Evolutionary conservation across 2,888 invertebrate species (phyloP), one percentile per base, ranked within the genome.

Genomic region (Hydriomena furcata): DNA sequence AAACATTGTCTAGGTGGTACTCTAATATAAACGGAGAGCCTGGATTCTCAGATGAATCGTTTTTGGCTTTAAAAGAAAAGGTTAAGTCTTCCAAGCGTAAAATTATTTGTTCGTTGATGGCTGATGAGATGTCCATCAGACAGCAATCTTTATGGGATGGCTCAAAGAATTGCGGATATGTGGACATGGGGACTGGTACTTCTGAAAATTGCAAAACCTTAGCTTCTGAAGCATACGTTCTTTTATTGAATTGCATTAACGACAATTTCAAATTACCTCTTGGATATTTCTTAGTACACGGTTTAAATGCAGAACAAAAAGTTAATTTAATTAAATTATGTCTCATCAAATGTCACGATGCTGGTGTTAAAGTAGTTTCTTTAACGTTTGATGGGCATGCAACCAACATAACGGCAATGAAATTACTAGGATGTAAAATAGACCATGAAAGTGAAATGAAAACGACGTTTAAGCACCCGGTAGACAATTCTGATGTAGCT

Each of bases 181-280:
- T 58, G 36, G 48, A 57, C 28, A 37, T 55, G 1, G 57, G 52
- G 5, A 32, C 10, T 48, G 59, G 49, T 5, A 31, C 54, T 13
- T 5, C 17, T 25, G 24, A 38, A n/a, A 30, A 43, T 12, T 25
- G 8, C 5, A 46, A 27, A 5, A 13, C 25, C 1, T 49, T 38
- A 23, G 55, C 54, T 6, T 36, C 49, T 11, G 28, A 57, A 21
- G 60, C 48, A n/a, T 58, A 51, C 42, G 52, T 58, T 2, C 53
- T 60, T 28, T 8, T 63, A 8, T 36, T 61, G 1, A 58, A 56
- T 1, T 52, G 21, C 5, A 24, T 60, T 8, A 55, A 55, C 37
- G 48, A 60, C 30, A 7, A 30, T 5, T 73, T 66, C 68, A 70
- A 71, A 53, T 52, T 73, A 21, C 68, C 71, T 5, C 38, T 71